phyloP scores from a whole-genome alignment of 2,888 invertebrate species.

The Lepeophtheirus nordmannii region DNA sequence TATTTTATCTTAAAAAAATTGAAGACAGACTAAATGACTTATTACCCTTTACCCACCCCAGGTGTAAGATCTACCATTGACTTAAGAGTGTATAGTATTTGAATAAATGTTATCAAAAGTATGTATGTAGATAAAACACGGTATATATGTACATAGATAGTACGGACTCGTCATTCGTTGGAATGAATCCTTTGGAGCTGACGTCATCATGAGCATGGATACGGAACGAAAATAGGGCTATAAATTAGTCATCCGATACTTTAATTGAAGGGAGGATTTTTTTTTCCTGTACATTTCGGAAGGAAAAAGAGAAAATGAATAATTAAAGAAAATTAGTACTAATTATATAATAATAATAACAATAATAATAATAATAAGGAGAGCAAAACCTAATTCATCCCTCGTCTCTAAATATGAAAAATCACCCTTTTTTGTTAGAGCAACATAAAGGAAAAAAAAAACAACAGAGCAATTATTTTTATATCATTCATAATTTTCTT shows the following conservation, averaged over 20 bases:
- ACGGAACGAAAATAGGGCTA: not conserved
- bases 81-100: too few relatives aligned
- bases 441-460: not conserved
- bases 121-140: too few relatives aligned
- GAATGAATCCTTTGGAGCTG: too few relatives aligned
- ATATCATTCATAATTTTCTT: slow-evolving; percentile 5
- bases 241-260: not conserved
- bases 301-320: not conserved
- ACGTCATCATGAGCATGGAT: too few relatives aligned
- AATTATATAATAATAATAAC: not conserved
- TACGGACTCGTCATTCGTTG: too few relatives aligned
- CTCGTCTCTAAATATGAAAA: not conserved
- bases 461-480: not conserved
- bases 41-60: too few relatives aligned
- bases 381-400: not conserved
- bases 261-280: slow-evolving; percentile 2
- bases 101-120: too few relatives aligned
- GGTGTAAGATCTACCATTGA: too few relatives aligned
- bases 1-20: too few relatives aligned
- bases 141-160: too few relatives aligned
- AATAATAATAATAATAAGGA: not conserved
- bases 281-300: not conserved
- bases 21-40: too few relatives aligned
- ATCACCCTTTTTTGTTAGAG: too few relatives aligned
- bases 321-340: slow-evolving; percentile 5